A percentile compares a stretch with the other conserved stretches of the same genome.
phyloP scores from a whole-genome alignment of 2,888 invertebrate genomes.

The Frankliniella fusca region DNA sequence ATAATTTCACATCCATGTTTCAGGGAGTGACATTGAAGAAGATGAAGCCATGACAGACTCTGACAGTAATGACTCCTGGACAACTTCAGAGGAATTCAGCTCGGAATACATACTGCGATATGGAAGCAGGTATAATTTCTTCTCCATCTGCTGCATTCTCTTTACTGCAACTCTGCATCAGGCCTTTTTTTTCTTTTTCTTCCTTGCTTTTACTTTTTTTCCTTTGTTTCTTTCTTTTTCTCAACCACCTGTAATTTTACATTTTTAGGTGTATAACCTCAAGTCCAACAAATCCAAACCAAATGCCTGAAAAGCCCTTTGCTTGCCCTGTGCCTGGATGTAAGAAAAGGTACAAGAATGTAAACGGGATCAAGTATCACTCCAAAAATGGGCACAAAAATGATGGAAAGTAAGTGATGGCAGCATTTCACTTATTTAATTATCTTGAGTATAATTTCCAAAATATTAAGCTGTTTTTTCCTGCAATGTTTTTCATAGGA shows the following conservation, averaged over 20 bases:
- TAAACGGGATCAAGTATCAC: conserved; percentile 85
- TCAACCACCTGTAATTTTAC: neutral
- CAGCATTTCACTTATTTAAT: neutral
- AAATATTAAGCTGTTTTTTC: conserved; percentile 20
- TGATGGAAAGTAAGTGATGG: conserved; percentile 66
- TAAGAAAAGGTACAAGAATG: conserved; percentile 82
- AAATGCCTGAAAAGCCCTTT: conserved; percentile 66
- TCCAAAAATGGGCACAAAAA: conserved; percentile 82
- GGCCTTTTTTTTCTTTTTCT: neutral
- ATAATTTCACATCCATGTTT: conserved; percentile 31
- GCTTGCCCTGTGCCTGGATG: conserved; percentile 82
- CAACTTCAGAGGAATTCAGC: conserved; percentile 72
- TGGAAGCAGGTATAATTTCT: conserved; percentile 55
- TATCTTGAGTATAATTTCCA: conserved; percentile 13
- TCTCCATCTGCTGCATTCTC: conserved; percentile 26
- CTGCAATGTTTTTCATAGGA: conserved; percentile 53
- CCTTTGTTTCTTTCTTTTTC: neutral
- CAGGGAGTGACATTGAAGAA: conserved; percentile 68
- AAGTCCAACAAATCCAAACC: conserved; percentile 36
- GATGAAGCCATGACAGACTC: conserved; percentile 65
- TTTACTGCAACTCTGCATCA: conserved; percentile 29
- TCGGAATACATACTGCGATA: conserved; percentile 74
- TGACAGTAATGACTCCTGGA: conserved; percentile 78
- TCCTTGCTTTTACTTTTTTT: conserved; percentile 22
- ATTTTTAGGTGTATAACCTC: conserved; percentile 38